Conservation (phyloP, 2,888 invertebrate genomes). For the Pammene aurita region DNA sequence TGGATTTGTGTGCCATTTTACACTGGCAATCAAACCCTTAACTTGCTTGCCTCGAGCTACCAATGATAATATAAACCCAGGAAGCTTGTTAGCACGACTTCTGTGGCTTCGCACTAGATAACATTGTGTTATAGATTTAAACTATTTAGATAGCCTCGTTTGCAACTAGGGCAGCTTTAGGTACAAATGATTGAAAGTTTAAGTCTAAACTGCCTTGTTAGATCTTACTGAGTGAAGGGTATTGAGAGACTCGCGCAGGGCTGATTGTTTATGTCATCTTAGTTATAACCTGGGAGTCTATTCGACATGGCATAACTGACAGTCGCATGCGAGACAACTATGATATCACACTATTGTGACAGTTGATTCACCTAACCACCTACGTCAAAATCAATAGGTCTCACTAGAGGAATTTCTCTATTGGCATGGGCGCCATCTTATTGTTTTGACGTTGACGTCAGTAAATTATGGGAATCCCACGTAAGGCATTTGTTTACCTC, state of each 20-base stretch:
- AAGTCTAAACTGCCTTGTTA: slow-evolving; percentile 30
- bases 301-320: too few species aligned
- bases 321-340: too few species aligned
- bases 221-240: slow-evolving; percentile 11
- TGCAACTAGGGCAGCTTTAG: slow-evolving; percentile 37
- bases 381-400: too few species aligned
- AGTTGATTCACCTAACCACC: too few species aligned
- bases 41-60: not conserved
- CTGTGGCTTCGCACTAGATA: slow-evolving; percentile 68
- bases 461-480: too few species aligned
- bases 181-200: slow-evolving; percentile 38
- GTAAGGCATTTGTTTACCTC: too few species aligned
- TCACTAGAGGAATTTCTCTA: too few species aligned
- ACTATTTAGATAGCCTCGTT: slow-evolving; percentile 52
- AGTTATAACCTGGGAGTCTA: too few species aligned
- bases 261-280: not conserved
- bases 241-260: not conserved
- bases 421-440: too few species aligned
- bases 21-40: not conserved
- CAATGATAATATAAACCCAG: slow-evolving; percentile 43
- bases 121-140: slow-evolving; percentile 70
- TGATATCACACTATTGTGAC: too few species aligned
- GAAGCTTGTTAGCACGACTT: slow-evolving; percentile 75
- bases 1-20: not conserved
- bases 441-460: too few species aligned